Conservation (phyloP, 2,797 vertebrate species). For the Choloepus didactylus region DNA sequence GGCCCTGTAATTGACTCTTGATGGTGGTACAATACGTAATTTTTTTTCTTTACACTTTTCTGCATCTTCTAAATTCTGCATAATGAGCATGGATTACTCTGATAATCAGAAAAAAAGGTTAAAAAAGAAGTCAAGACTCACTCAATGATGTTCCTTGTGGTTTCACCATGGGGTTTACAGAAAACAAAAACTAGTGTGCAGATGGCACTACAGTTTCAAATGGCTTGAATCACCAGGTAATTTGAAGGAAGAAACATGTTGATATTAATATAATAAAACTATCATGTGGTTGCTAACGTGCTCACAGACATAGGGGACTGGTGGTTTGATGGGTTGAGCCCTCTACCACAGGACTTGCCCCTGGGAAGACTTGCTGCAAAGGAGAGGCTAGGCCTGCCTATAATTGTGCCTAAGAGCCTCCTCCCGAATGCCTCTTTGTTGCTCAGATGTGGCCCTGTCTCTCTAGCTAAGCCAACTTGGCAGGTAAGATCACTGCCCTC, state of each 20-base stretch:
- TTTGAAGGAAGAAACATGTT: constrained; percentile 81
- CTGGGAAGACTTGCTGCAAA: no score
- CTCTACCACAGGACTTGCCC: no score
- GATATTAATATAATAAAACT: constrained; percentile 31
- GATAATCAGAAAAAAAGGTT: constrained; percentile 28
- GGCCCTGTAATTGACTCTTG: background rate
- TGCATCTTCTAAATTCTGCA: constrained; percentile 45
- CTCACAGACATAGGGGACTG: no score
- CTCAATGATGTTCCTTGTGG: constrained; percentile 93
- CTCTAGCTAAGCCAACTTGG: no score
- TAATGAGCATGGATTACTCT: constrained; percentile 7
- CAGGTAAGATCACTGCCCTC: no score
- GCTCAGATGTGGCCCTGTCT: no score
- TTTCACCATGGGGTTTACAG: constrained; percentile 93
- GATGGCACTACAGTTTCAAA: constrained; percentile 90
- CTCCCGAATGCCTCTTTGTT: no score
- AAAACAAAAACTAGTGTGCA: constrained; percentile 91
- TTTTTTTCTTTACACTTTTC: constrained; percentile 32
- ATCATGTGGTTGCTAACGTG: no score
- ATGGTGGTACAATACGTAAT: background rate
- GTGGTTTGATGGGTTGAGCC: no score
- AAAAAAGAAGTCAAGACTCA: constrained; percentile 71
- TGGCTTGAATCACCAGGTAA: constrained; percentile 89
- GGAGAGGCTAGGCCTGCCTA: no score
- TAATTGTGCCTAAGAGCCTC: no score